These are phyloP conservation scores for Phoeniculus purpureus DNA, from an alignment of 2,797 vertebrate genomes.

Conservation along the genomic window DNA sequence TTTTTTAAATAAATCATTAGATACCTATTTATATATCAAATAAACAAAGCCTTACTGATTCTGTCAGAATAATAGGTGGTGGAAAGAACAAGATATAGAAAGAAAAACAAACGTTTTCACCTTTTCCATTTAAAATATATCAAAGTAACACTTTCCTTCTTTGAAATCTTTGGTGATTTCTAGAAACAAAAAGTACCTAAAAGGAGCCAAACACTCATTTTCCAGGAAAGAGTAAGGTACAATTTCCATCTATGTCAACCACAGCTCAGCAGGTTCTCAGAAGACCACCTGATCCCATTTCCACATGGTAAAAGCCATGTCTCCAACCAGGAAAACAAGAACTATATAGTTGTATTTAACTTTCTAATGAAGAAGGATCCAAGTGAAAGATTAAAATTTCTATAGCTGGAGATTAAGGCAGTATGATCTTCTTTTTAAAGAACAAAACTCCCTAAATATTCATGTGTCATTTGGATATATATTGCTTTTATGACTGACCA, in stretches of 20 bases:
- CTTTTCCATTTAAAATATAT: not conserved
- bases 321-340: not conserved
- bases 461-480: not conserved
- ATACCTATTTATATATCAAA: not conserved
- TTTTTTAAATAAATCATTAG: conserved; percentile 5
- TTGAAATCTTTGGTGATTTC: not conserved
- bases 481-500: not conserved
- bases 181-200: not conserved
- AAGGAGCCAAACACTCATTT: not conserved
- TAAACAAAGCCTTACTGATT: not conserved
- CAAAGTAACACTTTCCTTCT: not conserved
- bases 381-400: not conserved
- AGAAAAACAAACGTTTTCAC: not conserved
- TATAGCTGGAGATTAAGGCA: not conserved
- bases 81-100: not conserved
- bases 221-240: not conserved
- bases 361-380: not conserved
- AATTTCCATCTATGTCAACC: not conserved
- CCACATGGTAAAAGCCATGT: not conserved
- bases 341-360: not conserved
- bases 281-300: not conserved
- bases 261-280: not conserved
- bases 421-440: not conserved
- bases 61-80: not conserved
- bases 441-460: not conserved